phyloP scores from a whole-genome alignment of 2,888 invertebrate species.

The Odontocerum albicorne region DNA sequence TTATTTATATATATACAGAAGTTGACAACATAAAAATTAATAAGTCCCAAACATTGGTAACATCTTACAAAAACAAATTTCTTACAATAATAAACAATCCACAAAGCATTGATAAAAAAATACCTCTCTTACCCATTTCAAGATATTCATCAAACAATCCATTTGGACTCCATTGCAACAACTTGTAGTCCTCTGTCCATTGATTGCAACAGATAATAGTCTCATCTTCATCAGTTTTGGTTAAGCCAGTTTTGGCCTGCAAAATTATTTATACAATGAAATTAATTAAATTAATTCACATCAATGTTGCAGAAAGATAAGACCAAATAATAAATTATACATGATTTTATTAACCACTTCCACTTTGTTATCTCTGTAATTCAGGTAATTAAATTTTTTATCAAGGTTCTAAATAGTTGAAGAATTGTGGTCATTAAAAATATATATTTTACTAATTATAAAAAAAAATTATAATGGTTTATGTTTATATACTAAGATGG shows the following conservation, averaged over 20 bases:
- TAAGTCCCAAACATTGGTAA: too few species aligned
- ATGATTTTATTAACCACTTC: background rate
- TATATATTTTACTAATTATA: too few species aligned
- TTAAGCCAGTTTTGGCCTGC: slow-evolving; percentile 51
- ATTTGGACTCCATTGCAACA: slow-evolving; percentile 63
- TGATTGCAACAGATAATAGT: slow-evolving; percentile 60
- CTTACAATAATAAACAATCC: too few species aligned
- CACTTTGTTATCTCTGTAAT: background rate
- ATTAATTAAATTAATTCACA: background rate
- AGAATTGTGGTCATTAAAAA: too few species aligned
- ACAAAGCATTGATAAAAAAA: too few species aligned
- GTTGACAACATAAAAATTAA: too few species aligned
- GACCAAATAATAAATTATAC: background rate
- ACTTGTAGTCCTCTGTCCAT: slow-evolving; percentile 75
- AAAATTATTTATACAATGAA: slow-evolving; percentile 36
- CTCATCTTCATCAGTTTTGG: slow-evolving; percentile 49
- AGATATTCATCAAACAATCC: slow-evolving; percentile 81
- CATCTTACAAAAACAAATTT: too few species aligned
- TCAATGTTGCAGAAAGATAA: background rate
- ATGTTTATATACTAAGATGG: too few species aligned
- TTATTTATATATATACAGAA: too few species aligned
- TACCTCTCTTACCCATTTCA: slow-evolving; percentile 82
- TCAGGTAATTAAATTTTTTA: too few species aligned
- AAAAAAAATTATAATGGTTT: too few species aligned
- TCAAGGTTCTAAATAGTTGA: too few species aligned